These are phyloP conservation scores for Heterodera filipjevi DNA, from an alignment of 2,888 invertebrate species.

Conservation along the genomic window DNA sequence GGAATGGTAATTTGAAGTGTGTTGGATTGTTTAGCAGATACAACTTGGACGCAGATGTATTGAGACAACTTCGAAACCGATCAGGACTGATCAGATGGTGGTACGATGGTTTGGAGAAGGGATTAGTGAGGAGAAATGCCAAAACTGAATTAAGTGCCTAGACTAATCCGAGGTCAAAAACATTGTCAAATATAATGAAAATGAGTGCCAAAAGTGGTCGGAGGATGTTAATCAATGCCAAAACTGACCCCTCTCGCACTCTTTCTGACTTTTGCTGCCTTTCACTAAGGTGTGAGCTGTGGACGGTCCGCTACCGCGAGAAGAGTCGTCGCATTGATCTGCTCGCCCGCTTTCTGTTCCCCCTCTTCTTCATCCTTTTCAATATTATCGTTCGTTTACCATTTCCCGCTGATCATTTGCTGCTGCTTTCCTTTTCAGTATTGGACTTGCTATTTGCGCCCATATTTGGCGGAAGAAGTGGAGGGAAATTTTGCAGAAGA, in stretches of 20 bases:
- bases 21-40: neutral
- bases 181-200: no score
- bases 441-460: constrained; percentile 44
- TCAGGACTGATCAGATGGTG: constrained; percentile 1
- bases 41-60: neutral
- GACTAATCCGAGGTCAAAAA: no score
- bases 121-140: neutral
- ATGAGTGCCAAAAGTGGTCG: constrained; percentile 29
- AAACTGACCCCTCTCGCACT: neutral
- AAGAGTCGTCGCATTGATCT: constrained; percentile 53
- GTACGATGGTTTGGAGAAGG: neutral
- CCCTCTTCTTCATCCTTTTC: constrained; percentile 54
- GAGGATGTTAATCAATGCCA: constrained; percentile 3
- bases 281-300: constrained; percentile 37
- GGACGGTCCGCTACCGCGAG: constrained; percentile 48
- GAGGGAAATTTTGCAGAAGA: neutral
- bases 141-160: no score
- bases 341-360: constrained; percentile 54
- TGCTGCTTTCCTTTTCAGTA: constrained; percentile 41
- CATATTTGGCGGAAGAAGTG: constrained; percentile 46
- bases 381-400: constrained; percentile 49
- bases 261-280: neutral
- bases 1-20: neutral
- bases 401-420: neutral
- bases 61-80: neutral